phyloP scores from a whole-genome alignment of 2,113 vertebrate genomes.

The Hippocampus barbouri region DNA sequence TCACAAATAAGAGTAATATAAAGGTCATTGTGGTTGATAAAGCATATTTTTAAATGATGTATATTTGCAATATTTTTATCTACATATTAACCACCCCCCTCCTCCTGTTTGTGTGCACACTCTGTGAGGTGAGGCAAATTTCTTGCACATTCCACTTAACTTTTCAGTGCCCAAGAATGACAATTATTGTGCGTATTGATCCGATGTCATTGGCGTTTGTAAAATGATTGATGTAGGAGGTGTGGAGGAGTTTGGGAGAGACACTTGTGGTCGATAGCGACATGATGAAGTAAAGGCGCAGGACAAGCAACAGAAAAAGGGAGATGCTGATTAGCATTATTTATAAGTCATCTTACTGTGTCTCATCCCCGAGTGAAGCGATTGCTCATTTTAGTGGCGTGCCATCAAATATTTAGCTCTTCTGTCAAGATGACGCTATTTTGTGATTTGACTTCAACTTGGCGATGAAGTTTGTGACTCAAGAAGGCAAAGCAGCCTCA shows the following conservation, averaged over 20 bases:
- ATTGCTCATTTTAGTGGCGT: slow-evolving; percentile 44
- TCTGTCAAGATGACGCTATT: slow-evolving; percentile 23
- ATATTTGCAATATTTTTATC: neutral
- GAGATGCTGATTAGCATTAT: slow-evolving; percentile 40
- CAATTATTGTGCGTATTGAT: slow-evolving; percentile 33
- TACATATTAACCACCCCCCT: neutral
- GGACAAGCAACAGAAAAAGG: slow-evolving; percentile 18
- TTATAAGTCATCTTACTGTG: slow-evolving; percentile 40
- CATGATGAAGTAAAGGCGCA: slow-evolving; percentile 14
- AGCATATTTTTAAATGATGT: neutral
- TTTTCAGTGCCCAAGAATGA: slow-evolving; percentile 7
- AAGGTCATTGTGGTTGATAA: neutral
- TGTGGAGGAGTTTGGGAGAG: neutral
- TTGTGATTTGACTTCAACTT: slow-evolving; percentile 33
- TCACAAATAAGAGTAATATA: neutral
- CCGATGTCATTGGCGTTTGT: slow-evolving; percentile 7
- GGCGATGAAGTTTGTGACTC: neutral
- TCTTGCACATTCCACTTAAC: slow-evolving; percentile 19
- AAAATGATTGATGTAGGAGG: slow-evolving; percentile 8
- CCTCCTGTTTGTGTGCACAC: neutral
- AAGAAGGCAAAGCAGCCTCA: neutral
- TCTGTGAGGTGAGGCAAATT: slow-evolving; percentile 8
- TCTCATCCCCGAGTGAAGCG: slow-evolving; percentile 35
- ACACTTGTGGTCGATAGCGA: slow-evolving; percentile 5
- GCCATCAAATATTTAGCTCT: slow-evolving; percentile 52